A percentile compares a stretch with the other conserved stretches of the same genome.
Evolutionary conservation across 2,113 vertebrate genomes (phyloP).

Genomic region (Piprites chloris): DNA sequence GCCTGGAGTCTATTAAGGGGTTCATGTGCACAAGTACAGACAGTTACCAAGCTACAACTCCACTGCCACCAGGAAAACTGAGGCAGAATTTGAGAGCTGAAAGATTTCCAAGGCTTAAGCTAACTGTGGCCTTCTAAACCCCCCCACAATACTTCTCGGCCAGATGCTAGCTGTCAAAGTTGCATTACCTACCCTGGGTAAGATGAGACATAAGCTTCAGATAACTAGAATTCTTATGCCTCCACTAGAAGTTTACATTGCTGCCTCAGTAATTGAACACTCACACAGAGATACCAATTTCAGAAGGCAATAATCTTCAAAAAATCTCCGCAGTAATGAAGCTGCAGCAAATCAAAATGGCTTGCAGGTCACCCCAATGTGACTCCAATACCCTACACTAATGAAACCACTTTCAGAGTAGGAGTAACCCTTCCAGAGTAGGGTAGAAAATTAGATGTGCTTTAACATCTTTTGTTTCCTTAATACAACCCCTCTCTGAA

Average conservation of each 20-base stretch:
- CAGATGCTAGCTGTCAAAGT: neutral
- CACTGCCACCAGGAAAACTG: neutral
- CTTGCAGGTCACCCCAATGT: neutral
- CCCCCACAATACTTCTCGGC: neutral
- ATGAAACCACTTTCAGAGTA: neutral
- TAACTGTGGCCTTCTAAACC: neutral
- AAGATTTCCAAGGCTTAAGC: neutral
- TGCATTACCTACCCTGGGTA: neutral
- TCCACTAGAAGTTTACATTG: neutral
- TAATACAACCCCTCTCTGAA: neutral
- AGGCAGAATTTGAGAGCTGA: neutral
- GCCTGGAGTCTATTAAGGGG: neutral
- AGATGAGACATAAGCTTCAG: constrained; percentile 4
- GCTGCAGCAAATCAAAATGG: neutral
- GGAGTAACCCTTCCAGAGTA: neutral
- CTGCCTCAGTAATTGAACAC: neutral
- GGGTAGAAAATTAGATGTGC: neutral
- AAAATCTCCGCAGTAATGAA: neutral
- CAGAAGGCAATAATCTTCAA: neutral
- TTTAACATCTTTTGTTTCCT: neutral
- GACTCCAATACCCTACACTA: neutral
- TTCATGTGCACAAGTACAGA: neutral
- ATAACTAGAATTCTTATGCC: neutral
- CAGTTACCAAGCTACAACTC: neutral
- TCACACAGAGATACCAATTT: neutral